Evolutionary conservation across 2,888 invertebrate genomes (phyloP).

Genomic region (Neoaliturus tenellus): DNA sequence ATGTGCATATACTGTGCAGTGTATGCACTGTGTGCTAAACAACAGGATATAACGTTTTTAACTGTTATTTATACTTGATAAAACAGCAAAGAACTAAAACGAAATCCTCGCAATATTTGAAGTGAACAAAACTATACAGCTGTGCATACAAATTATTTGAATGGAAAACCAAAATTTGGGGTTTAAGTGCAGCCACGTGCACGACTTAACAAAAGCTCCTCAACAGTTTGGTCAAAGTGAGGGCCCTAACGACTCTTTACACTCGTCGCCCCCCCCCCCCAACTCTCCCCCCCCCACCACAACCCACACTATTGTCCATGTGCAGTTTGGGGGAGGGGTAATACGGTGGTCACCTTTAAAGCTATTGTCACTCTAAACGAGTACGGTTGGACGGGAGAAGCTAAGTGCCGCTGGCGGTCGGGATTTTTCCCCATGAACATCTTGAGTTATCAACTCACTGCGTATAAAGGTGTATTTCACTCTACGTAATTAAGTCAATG

Average conservation of each 20-base stretch:
- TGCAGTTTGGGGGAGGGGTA: background rate
- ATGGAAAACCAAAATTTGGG: constrained; percentile 13
- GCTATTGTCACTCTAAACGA: background rate
- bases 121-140: background rate
- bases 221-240: constrained; percentile 26
- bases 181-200: constrained; percentile 26
- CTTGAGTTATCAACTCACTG: too few relatives aligned
- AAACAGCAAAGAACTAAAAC: too few relatives aligned
- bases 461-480: too few relatives aligned
- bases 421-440: too few relatives aligned
- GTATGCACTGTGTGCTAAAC: too few relatives aligned
- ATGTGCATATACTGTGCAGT: too few relatives aligned
- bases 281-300: background rate
- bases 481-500: too few relatives aligned
- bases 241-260: constrained; percentile 29
- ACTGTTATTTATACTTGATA: too few relatives aligned
- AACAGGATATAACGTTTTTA: too few relatives aligned
- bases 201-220: background rate
- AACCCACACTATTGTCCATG: constrained; percentile 20
- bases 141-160: background rate
- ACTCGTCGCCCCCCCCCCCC: background rate
- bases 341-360: background rate
- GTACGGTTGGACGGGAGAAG: too few relatives aligned
- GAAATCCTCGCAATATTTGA: background rate
- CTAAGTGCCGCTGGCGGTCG: too few relatives aligned